These are phyloP conservation scores for Caenorhabditis remanei DNA, from an alignment of 1,140 invertebrate species.

Conservation along the genomic window DNA sequence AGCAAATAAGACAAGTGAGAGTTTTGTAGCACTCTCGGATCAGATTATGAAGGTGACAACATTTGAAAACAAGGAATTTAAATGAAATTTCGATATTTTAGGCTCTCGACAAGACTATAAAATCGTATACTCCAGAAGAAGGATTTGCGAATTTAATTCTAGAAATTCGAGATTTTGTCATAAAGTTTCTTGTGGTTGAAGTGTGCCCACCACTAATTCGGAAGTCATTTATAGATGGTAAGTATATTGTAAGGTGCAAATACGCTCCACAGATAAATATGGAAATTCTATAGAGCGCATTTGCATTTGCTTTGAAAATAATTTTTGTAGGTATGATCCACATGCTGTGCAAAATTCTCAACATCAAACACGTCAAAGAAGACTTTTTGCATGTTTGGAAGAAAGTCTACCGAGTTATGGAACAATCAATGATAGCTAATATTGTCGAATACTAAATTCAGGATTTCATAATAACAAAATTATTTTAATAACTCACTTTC, in stretches of 20 bases:
- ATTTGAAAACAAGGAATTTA: background rate
- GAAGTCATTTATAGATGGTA: conserved; percentile 72
- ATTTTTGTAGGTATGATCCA: conserved; percentile 65
- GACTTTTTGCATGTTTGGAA: conserved; percentile 70
- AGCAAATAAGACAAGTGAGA: conserved; percentile 63
- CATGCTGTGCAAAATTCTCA: conserved; percentile 68
- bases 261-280: too few relatives aligned
- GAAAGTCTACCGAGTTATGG: conserved; percentile 75
- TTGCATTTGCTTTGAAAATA: too few relatives aligned
- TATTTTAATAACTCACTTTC: conserved; percentile 50
- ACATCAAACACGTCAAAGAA: conserved; percentile 67
- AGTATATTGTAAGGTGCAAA: background rate
- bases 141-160: conserved; percentile 69
- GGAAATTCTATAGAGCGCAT: too few relatives aligned
- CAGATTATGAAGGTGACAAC: conserved; percentile 65
- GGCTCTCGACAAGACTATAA: conserved; percentile 69
- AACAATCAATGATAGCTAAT: conserved; percentile 73
- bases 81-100: conserved; percentile 54
- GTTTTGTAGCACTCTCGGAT: conserved; percentile 65
- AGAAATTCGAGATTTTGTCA: conserved; percentile 65
- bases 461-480: background rate
- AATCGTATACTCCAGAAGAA: conserved; percentile 62
- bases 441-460: conserved; percentile 69
- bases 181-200: conserved; percentile 68
- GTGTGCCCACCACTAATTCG: conserved; percentile 71